phyloP scores from a whole-genome alignment of 2,113 vertebrate species.

The Chrysochloris asiatica region DNA sequence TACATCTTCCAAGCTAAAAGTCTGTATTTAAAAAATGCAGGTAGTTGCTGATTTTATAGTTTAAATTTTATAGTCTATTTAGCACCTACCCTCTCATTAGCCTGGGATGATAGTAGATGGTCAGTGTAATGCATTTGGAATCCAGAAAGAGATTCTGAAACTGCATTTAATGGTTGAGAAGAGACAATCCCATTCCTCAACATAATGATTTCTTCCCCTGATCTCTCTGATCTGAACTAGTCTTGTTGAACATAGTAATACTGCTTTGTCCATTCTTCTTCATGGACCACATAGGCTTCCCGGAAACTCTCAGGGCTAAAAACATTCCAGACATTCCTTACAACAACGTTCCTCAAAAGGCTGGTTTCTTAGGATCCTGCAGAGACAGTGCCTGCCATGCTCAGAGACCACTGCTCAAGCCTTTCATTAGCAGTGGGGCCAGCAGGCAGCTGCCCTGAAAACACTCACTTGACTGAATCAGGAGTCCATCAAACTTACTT shows the following conservation, averaged over 20 bases:
- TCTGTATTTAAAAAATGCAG: not conserved
- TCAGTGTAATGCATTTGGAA: not conserved
- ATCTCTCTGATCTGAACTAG: not conserved
- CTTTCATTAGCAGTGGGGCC: not conserved
- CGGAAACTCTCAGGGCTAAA: constrained; percentile 12
- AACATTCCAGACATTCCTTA: constrained; percentile 72
- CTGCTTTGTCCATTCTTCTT: constrained; percentile 44
- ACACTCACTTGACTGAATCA: constrained; percentile 27
- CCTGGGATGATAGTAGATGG: not conserved
- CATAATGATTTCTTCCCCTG: not conserved
- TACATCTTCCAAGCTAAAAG: not conserved
- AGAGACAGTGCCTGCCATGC: not conserved
- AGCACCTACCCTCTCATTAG: constrained; percentile 5
- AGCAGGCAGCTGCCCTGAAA: constrained; percentile 6
- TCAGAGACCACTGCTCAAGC: not conserved
- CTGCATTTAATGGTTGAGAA: constrained; percentile 57
- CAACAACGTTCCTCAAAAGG: constrained; percentile 61
- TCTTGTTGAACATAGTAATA: constrained; percentile 30
- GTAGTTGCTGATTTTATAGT: not conserved
- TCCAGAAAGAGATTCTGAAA: constrained; percentile 49
- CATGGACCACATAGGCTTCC: constrained; percentile 52
- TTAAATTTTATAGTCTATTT: not conserved
- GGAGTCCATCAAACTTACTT: not conserved
- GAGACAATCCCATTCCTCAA: constrained; percentile 9
- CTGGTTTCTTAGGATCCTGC: constrained; percentile 44